Evolutionary conservation across 2,888 invertebrate species (phyloP).

Genomic region (Poecilus cupreus): DNA sequence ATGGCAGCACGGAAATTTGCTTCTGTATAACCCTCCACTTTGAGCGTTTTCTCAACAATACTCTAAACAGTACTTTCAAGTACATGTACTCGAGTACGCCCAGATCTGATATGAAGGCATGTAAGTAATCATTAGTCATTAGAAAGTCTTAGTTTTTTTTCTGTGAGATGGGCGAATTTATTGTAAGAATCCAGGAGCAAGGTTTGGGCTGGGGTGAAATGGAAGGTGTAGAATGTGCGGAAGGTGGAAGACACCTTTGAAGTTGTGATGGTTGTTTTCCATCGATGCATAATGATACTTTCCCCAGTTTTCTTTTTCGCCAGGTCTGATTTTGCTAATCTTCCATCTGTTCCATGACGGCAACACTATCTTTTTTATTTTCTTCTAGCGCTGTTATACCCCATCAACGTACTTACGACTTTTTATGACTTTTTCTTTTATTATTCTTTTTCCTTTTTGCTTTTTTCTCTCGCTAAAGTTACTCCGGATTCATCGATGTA

Average conservation of each 20-base stretch:
- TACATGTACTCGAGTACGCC: no score
- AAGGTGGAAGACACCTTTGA: neutral
- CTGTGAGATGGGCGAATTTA: no score
- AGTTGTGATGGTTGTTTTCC: constrained; percentile 18
- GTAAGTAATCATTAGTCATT: no score
- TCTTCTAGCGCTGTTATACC: neutral
- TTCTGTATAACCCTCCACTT: no score
- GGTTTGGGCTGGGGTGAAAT: no score
- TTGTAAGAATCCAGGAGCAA: no score
- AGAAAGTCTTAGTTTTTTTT: no score
- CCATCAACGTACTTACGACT: constrained; percentile 41
- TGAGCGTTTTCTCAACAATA: no score
- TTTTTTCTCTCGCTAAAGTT: constrained; percentile 28
- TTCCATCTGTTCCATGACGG: constrained; percentile 15
- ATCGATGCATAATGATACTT: constrained; percentile 27
- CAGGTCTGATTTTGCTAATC: constrained; percentile 38
- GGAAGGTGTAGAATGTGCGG: no score
- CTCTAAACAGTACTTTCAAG: no score
- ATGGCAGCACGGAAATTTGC: no score
- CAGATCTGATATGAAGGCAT: no score
- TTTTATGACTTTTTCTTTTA: constrained; percentile 51
- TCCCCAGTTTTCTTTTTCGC: neutral
- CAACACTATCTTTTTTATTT: constrained; percentile 45
- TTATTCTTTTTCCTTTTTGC: constrained; percentile 46
- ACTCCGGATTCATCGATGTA: constrained; percentile 39